Evolutionary conservation across 1,140 invertebrate genomes (phyloP), one percentile per base, ranked within the genome.

Genomic region (Rhopalosiphum padi): DNA sequence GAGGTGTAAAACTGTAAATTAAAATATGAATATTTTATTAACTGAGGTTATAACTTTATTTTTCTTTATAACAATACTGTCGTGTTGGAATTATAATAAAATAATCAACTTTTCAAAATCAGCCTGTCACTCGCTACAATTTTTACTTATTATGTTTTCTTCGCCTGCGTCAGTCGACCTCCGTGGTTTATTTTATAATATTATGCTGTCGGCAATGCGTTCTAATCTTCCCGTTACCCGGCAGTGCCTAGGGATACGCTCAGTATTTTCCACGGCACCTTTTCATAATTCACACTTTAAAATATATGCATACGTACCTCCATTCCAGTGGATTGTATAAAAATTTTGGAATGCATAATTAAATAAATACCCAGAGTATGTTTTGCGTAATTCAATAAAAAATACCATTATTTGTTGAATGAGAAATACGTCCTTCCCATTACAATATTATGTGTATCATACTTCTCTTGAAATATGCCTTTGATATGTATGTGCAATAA

Each of bases 11-110:
- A 77, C 60, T 77, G 60, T 77, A 90, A 90, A 90, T 90, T 90
- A 90, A 90, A 90, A 68, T 90, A 90, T 90, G 89, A 90, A 90
- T 90, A 90, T 90, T 90, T 90, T 90, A 90, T 68, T 90, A 90
- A 60, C 53, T 43, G 89, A 41, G 43, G 46, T 51, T 51, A 88
- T 88, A 88, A 88, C 87, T 88, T 88, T 88, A 88, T 88, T 88
- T 88, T 88, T 90, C 35, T 55, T 68, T 23, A 68, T 43, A 60
- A 68, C 53, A 68, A 90, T 60, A 55, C 55, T 55, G 88, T 90
- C 89, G 37, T 35, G 89, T 55, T 21, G 30, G 60, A 60, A 90
- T 68, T 90, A 90, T 90, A 60, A 90, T 90, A 90, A 90, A 90
- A 90, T 68, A 90, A 90, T 90, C 89, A 90, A 90, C 89, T 90